Percentiles rank a stretch among this genome's conserved stretches.
These are phyloP conservation scores for Antigone vipio DNA, from an alignment of 2,113 vertebrate species.

Conservation along the genomic window DNA sequence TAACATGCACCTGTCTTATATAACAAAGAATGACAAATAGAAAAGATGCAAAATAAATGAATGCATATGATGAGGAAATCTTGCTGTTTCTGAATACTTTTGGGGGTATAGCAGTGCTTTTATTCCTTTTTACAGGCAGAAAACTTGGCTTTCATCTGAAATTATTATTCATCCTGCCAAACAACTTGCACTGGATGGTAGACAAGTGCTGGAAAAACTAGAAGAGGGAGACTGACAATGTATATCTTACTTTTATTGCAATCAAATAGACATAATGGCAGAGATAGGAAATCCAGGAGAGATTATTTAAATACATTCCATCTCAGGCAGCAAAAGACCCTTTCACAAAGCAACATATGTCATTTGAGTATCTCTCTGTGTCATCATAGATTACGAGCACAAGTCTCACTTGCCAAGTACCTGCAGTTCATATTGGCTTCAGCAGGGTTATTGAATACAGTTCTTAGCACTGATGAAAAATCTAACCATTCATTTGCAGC, in stretches of 20 bases:
- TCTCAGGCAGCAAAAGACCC: neutral
- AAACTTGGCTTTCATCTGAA: neutral
- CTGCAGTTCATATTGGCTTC: neutral
- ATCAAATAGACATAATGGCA: neutral
- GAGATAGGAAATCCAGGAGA: neutral
- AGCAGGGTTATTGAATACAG: neutral
- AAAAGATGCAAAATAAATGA: neutral
- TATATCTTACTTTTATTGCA: neutral
- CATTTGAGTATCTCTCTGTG: neutral
- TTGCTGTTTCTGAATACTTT: neutral
- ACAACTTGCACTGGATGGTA: neutral
- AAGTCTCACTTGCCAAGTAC: constrained; percentile 14
- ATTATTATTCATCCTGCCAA: neutral
- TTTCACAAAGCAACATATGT: neutral
- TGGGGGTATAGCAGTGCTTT: neutral
- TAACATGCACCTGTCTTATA: neutral
- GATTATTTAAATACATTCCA: constrained; percentile 15
- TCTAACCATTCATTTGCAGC: neutral
- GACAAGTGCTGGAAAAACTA: neutral
- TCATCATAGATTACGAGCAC: neutral
- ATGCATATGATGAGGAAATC: neutral
- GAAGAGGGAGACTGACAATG: neutral
- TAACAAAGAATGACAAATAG: neutral
- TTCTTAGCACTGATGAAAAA: neutral
- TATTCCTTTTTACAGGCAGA: neutral